Evolutionary conservation across 2,113 vertebrate genomes (phyloP).

Genomic region (Pelmatolapia mariae): DNA sequence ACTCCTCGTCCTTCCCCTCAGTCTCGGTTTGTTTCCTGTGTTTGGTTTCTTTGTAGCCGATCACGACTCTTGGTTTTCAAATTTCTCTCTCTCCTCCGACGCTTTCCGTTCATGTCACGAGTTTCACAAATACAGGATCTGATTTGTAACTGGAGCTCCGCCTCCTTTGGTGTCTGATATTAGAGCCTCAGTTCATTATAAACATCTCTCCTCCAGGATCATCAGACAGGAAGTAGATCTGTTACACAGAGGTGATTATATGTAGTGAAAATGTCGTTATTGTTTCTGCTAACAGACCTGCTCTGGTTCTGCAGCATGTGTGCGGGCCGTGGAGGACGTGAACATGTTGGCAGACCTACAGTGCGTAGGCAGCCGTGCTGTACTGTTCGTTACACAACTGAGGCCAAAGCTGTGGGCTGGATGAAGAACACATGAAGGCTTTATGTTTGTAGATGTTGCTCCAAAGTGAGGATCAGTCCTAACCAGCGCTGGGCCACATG

Average conservation of each 20-base stretch:
- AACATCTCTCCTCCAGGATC: not conserved
- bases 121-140: not conserved
- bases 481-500: not conserved
- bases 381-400: not conserved
- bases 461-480: not conserved
- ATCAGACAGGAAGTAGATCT: not conserved
- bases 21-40: not conserved
- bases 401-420: not conserved
- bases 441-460: not conserved
- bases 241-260: fast-evolving
- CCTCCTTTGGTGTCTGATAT: fast-evolving
- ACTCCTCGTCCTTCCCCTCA: not conserved
- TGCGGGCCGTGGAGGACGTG: not conserved
- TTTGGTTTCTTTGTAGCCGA: not conserved
- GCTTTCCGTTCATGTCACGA: not conserved
- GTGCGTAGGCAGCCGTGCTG: fast-evolving
- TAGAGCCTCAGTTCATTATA: not conserved
- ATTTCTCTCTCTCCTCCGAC: not conserved
- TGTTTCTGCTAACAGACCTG: not conserved
- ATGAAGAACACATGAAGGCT: not conserved
- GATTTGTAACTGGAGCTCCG: not conserved
- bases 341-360: not conserved
- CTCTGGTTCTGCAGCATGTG: not conserved
- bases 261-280: not conserved
- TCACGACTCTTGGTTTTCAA: fast-evolving